phyloP scores from a whole-genome alignment of 2,888 invertebrate genomes.

The Ceraclea dissimilis region DNA sequence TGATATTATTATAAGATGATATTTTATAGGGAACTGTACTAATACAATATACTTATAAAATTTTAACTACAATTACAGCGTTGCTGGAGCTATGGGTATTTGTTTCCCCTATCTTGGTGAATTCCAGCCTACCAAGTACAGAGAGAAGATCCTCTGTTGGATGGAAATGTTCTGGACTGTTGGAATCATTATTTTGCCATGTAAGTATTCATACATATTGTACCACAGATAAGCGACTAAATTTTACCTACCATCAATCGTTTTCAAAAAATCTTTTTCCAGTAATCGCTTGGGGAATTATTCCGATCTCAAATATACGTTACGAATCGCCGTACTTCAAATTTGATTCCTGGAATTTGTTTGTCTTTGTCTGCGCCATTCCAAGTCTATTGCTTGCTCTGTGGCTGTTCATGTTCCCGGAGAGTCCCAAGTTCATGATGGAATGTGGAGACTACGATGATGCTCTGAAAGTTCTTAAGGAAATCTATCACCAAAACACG shows the following conservation, averaged over 20 bases:
- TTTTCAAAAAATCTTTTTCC: slow-evolving; percentile 17
- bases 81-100: slow-evolving; percentile 77
- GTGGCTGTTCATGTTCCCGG: slow-evolving; percentile 70
- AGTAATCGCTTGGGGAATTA: slow-evolving; percentile 75
- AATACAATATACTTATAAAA: too few relatives aligned
- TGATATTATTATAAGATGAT: too few relatives aligned
- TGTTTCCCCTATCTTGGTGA: slow-evolving; percentile 77
- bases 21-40: too few relatives aligned
- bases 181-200: slow-evolving; percentile 66
- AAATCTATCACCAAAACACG: slow-evolving; percentile 65
- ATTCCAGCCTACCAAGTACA: slow-evolving; percentile 70
- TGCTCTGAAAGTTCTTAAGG: slow-evolving; percentile 59
- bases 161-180: slow-evolving; percentile 82
- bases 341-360: slow-evolving; percentile 75
- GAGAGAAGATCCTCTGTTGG: slow-evolving; percentile 76
- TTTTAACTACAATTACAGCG: slow-evolving; percentile 46
- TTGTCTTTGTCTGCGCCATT: slow-evolving; percentile 65
- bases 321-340: slow-evolving; percentile 52
- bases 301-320: slow-evolving; percentile 58
- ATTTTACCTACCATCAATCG: too few relatives aligned
- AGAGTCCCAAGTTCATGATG: slow-evolving; percentile 75
- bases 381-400: slow-evolving; percentile 61
- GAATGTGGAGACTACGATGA: slow-evolving; percentile 73
- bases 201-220: slow-evolving; percentile 39
- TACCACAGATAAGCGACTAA: not conserved